A percentile compares a stretch with the other conserved stretches of the same genome.
Conservation (phyloP, 2,797 vertebrate genomes). For the Valencia hispanica region DNA sequence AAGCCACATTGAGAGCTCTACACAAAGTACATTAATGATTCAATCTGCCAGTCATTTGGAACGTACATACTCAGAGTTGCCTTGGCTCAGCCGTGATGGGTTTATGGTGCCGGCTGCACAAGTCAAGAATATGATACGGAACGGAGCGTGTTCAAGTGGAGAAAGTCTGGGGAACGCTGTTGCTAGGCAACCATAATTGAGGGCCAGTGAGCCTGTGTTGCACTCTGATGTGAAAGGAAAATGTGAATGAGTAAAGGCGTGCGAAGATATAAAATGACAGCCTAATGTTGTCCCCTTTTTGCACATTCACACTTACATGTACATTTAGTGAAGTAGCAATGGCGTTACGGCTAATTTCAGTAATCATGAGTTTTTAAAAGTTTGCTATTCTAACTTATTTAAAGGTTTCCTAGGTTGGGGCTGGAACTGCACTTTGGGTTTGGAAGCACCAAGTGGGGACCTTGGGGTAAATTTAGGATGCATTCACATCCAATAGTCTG, state of each 20-base stretch:
- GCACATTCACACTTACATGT: background rate
- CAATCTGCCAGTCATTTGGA: constrained; percentile 1
- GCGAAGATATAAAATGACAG: constrained; percentile 8
- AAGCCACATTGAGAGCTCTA: background rate
- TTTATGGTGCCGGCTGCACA: constrained; percentile 11
- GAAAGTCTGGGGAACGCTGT: constrained; percentile 31
- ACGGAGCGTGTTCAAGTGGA: constrained; percentile 27
- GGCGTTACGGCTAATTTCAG: background rate
- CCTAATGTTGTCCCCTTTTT: background rate
- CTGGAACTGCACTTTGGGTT: background rate
- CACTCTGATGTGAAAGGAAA: constrained; percentile 21
- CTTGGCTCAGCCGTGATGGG: constrained; percentile 25
- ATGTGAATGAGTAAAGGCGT: constrained; percentile 30
- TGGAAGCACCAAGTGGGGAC: background rate
- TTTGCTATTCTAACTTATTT: background rate
- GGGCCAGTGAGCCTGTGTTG: constrained; percentile 25
- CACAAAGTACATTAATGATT: background rate
- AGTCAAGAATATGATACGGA: constrained; percentile 28
- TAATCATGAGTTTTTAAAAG: background rate
- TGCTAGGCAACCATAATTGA: constrained; percentile 53
- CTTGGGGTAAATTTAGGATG: no score
- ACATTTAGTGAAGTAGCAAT: background rate
- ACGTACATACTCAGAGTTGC: constrained; percentile 1
- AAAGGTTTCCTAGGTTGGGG: background rate
- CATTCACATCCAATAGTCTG: no score